phyloP scores from a whole-genome alignment of 2,113 vertebrate genomes.

The Rhipidura dahli region DNA sequence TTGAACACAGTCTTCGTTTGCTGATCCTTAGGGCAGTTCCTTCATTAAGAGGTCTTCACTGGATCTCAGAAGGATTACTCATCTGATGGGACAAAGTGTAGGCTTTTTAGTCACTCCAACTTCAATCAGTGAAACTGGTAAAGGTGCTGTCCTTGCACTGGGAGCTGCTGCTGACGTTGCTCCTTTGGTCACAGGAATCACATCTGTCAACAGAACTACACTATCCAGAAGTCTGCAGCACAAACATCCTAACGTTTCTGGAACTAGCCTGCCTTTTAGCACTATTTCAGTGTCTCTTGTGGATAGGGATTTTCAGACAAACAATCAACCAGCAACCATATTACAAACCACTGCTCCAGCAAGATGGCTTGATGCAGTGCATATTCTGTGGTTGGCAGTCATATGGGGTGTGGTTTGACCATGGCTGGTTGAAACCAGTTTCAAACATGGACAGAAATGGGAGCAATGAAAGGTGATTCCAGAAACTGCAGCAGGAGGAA shows the following conservation, averaged over 20 bases:
- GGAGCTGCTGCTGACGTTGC: background rate
- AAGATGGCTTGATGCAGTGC: conserved; percentile 17
- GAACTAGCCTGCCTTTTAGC: conserved; percentile 20
- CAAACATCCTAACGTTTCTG: background rate
- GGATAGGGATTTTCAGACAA: conserved; percentile 38
- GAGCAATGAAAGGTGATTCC: conserved; percentile 3
- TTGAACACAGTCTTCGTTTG: background rate
- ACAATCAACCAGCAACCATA: conserved; percentile 20
- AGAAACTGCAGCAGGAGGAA: background rate
- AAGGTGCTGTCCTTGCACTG: background rate
- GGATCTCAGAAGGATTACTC: background rate
- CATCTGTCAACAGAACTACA: background rate
- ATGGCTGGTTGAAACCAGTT: conserved; percentile 23
- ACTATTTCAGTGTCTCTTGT: conserved; percentile 34
- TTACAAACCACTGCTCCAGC: conserved; percentile 37
- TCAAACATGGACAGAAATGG: background rate
- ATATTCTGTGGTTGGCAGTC: conserved; percentile 6
- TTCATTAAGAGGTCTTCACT: background rate
- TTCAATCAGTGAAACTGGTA: background rate
- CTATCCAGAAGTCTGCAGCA: conserved; percentile 30
- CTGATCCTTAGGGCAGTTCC: background rate
- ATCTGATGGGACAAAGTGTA: background rate
- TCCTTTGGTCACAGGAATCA: background rate
- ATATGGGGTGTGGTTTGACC: conserved; percentile 42
- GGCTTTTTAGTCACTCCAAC: background rate